These are phyloP conservation scores for Nycteola revayana DNA, from an alignment of 2,888 invertebrate species.

Conservation along the genomic window DNA sequence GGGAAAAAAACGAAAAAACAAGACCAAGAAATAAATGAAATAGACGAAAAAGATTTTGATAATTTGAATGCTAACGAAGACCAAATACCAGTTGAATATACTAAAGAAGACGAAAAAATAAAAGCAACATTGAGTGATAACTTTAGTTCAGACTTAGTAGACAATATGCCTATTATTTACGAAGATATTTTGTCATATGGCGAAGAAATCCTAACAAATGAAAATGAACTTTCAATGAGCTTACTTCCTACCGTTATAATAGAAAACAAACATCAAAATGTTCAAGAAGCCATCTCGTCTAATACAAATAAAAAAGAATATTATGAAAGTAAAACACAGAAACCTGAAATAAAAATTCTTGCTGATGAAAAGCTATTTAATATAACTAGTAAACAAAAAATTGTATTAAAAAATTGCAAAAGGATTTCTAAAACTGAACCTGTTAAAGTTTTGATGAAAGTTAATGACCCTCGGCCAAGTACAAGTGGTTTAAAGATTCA, in stretches of 20 bases:
- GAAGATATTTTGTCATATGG: conserved; percentile 14
- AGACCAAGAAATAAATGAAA: conserved; percentile 10
- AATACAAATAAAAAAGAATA: conserved; percentile 11
- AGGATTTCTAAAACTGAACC: conserved; percentile 7
- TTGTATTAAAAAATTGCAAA: conserved; percentile 10
- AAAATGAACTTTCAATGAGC: conserved; percentile 1
- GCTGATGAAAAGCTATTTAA: conserved; percentile 14
- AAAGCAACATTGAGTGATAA: conserved; percentile 13
- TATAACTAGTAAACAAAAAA: conserved; percentile 13
- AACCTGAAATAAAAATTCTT: conserved; percentile 14
- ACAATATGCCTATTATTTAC: conserved; percentile 15
- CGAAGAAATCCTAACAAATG: conserved; percentile 15
- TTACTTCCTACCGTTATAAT: too few relatives aligned
- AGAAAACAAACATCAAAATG: conserved; percentile 7
- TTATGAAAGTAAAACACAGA: conserved; percentile 9
- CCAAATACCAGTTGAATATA: too few relatives aligned
- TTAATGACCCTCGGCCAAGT: conserved; percentile 9
- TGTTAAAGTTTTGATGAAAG: conserved; percentile 7
- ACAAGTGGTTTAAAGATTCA: conserved; percentile 13
- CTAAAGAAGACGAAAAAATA: conserved; percentile 9
- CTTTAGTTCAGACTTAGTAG: conserved; percentile 12
- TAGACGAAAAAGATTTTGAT: conserved; percentile 11
- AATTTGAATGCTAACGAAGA: too few relatives aligned
- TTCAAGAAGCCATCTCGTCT: too few relatives aligned
- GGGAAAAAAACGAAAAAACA: conserved; percentile 16